These are phyloP conservation scores for Drosophila ananassae DNA, from an alignment of 1,140 invertebrate species.

Conservation along the genomic window DNA sequence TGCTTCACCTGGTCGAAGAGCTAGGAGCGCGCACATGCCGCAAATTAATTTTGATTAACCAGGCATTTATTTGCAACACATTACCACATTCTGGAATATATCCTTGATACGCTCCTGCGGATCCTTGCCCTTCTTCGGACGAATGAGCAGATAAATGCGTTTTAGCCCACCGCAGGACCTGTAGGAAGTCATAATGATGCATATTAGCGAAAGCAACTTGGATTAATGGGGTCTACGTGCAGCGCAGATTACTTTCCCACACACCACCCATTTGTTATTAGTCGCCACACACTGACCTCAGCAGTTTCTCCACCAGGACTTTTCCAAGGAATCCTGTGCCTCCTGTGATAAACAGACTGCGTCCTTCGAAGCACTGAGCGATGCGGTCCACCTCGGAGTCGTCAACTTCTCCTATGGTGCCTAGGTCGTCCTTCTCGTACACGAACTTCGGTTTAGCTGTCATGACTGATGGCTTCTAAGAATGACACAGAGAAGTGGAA, in stretches of 20 bases:
- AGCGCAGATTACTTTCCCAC: background rate
- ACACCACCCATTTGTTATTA: conserved; percentile 28
- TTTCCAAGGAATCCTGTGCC: conserved; percentile 95
- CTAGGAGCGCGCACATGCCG: conserved; percentile 84
- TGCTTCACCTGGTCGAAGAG: conserved; percentile 90
- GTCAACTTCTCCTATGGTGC: conserved; percentile 71
- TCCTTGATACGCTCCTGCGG: conserved; percentile 89
- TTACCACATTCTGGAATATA: conserved; percentile 88
- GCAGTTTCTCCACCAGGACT: conserved; percentile 94
- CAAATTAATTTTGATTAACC: conserved; percentile 19
- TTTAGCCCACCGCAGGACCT: conserved; percentile 87
- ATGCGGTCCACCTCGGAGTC: conserved; percentile 85
- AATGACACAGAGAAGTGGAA: background rate
- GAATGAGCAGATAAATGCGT: conserved; percentile 91
- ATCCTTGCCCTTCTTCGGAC: conserved; percentile 91
- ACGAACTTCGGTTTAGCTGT: conserved; percentile 72
- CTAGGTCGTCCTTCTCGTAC: conserved; percentile 65
- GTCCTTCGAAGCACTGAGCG: conserved; percentile 85
- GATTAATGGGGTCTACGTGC: conserved; percentile 49
- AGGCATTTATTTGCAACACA: conserved; percentile 26
- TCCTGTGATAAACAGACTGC: conserved; percentile 86
- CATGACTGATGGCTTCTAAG: conserved; percentile 51
- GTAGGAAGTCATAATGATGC: conserved; percentile 67
- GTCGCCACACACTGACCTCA: conserved; percentile 85
- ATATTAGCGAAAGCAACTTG: conserved; percentile 54